Conservation (phyloP, 2,888 invertebrate genomes). For the Torymus aiolomorphi region DNA sequence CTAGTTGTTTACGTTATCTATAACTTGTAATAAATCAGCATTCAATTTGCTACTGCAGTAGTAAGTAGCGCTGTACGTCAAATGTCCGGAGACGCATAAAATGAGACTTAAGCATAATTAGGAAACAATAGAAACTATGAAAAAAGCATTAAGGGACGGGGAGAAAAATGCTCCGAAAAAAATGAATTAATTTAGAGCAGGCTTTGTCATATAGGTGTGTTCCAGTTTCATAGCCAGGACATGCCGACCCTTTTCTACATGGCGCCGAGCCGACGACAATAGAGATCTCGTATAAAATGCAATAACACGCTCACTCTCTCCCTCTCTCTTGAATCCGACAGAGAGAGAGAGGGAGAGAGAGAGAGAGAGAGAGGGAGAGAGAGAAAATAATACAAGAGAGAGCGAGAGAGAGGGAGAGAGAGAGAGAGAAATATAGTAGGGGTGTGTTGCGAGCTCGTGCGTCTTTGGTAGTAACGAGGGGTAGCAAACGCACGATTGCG, state of each 20-base stretch:
- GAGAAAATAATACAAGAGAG: conserved; percentile 39
- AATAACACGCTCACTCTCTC: conserved; percentile 66
- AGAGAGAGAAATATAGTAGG: background rate
- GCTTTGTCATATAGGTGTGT: conserved; percentile 39
- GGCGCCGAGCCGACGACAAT: conserved; percentile 53
- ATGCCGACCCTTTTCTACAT: conserved; percentile 42
- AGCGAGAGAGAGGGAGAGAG: background rate
- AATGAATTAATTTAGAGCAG: conserved; percentile 53
- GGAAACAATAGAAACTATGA: conserved; percentile 47
- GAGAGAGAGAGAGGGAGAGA: too few relatives aligned
- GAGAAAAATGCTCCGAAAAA: conserved; percentile 14
- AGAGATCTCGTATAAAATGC: conserved; percentile 64
- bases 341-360: too few relatives aligned
- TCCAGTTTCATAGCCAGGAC: conserved; percentile 23
- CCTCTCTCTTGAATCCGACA: background rate
- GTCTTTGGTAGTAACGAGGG: conserved; percentile 67
- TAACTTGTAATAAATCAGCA: too few relatives aligned
- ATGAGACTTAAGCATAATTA: conserved; percentile 20
- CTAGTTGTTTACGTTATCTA: too few relatives aligned
- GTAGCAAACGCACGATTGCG: conserved; percentile 69
- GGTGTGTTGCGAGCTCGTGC: conserved; percentile 49
- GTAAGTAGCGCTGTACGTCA: too few relatives aligned
- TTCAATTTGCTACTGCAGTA: too few relatives aligned
- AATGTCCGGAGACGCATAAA: too few relatives aligned
- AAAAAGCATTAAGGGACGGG: conserved; percentile 39